Conservation (phyloP, 2,888 invertebrate genomes). For the Andrena chrysosceles region DNA sequence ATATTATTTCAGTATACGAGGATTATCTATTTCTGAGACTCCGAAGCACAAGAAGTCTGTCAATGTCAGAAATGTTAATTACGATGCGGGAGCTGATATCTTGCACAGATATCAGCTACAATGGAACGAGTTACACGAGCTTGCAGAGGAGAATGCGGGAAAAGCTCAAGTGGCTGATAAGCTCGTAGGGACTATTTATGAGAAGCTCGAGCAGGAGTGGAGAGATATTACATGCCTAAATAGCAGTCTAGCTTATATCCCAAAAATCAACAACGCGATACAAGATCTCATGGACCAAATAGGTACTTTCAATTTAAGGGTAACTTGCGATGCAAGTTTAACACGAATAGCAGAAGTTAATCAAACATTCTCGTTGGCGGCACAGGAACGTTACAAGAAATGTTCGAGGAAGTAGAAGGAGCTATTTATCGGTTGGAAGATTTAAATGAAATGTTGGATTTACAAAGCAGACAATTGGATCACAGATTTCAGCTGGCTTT, state of each 20-base stretch:
- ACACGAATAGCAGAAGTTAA: neutral
- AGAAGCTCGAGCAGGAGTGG: constrained; percentile 85
- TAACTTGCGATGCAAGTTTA: neutral
- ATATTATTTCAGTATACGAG: constrained; percentile 78
- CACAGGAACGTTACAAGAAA: constrained; percentile 86
- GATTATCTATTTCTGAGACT: constrained; percentile 77
- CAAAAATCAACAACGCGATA: constrained; percentile 85
- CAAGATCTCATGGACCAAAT: constrained; percentile 85
- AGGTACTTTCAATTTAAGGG: constrained; percentile 75
- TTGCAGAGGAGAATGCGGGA: constrained; percentile 88
- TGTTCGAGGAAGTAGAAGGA: constrained; percentile 88
- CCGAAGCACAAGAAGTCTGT: constrained; percentile 72
- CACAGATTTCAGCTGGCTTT: constrained; percentile 90
- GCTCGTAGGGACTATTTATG: constrained; percentile 79
- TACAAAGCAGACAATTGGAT: constrained; percentile 90
- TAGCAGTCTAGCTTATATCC: constrained; percentile 84
- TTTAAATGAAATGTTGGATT: constrained; percentile 89
- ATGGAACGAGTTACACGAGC: constrained; percentile 90
- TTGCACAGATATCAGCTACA: constrained; percentile 90
- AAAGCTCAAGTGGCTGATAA: constrained; percentile 87
- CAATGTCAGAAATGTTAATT: constrained; percentile 83
- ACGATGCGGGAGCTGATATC: constrained; percentile 89
- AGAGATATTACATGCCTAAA: constrained; percentile 83
- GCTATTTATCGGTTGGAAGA: constrained; percentile 89
- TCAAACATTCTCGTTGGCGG: neutral